Evolutionary conservation across 2,797 vertebrate genomes (phyloP), one percentile per base, ranked within the genome.

Genomic region (Melanotaenia pygmaea): DNA sequence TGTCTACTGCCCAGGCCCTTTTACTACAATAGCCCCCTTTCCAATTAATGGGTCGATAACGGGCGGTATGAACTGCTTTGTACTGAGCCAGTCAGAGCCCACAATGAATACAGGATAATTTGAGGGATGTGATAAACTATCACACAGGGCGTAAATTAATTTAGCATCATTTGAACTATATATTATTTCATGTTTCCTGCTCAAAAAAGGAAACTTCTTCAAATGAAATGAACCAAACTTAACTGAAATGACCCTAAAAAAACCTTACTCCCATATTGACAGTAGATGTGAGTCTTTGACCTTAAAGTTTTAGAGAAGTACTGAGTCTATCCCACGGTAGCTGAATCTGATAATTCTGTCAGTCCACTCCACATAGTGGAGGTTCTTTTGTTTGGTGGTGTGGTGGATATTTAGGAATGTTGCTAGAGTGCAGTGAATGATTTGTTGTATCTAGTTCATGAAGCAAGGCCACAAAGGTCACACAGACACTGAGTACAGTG

Each of bases 1-100:
- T 94, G 89, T 94, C 94, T 95, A 91, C 86, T 92, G 84, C 65
- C 80, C 81, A 28, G 82, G 85, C 65, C 86, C 93, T 95, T 93
- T 95, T 94, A 95, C 95, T 95, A 95, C 93, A 84, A 86, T 79
- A 91, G 93, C 81, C 80, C 90, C 72, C 84, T 95, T 95, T 95
- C 92, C 91, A 95, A 94, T 97, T 96, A 96, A 96, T 93, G 89
- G 91, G 92, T 92, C 91, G 88, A 91, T 84, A 88, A 78, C 68
- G 89, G 92, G 90, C 93, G 94, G 94, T 93, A 93, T 89, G 92
- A 93, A 92, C 90, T 87, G 90, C 89, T 92, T 93, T 92, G 89
- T 91, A 91, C 93, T 92, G 94, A 92, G 80, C 70, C 72, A 81
- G 83, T 84, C 84, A 80, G 72, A 74, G 76, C 66, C 79, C 69